These are phyloP conservation scores for Catagonus wagneri DNA, from an alignment of 2,113 vertebrate genomes.

Conservation along the genomic window DNA sequence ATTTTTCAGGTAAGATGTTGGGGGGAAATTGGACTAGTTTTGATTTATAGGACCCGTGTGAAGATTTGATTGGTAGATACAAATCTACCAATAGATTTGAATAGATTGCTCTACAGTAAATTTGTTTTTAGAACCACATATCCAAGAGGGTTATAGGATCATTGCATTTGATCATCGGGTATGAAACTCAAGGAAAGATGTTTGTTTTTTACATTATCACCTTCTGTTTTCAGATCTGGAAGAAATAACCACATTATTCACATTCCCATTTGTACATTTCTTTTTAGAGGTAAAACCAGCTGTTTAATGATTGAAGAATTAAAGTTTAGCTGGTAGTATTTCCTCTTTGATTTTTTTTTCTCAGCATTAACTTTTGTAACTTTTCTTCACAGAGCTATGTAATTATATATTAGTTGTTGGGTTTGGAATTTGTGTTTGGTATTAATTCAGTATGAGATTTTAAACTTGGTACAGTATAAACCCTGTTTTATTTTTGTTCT, in stretches of 20 bases:
- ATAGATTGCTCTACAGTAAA: background rate
- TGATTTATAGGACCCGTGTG: background rate
- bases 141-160: background rate
- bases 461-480: conserved; percentile 8
- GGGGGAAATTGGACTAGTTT: background rate
- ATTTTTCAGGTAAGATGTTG: conserved; percentile 20
- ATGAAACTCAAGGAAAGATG: background rate
- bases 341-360: conserved; percentile 30
- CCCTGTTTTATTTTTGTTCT: conserved; percentile 18
- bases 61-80: conserved; percentile 13
- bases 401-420: background rate
- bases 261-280: conserved; percentile 12
- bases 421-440: conserved; percentile 20
- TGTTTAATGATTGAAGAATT: conserved; percentile 12
- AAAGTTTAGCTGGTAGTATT: background rate
- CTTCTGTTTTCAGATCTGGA: conserved; percentile 11
- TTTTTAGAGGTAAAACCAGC: conserved; percentile 33
- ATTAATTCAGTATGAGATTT: conserved; percentile 12
- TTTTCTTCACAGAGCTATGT: conserved; percentile 17
- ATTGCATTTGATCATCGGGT: conserved; percentile 27
- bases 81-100: too few relatives aligned
- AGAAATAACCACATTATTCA: background rate
- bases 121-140: conserved; percentile 18
- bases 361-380: conserved; percentile 26
- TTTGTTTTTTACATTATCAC: background rate